Evolutionary conservation across 1,140 invertebrate species (phyloP).

Genomic region (Agrilus planipennis): DNA sequence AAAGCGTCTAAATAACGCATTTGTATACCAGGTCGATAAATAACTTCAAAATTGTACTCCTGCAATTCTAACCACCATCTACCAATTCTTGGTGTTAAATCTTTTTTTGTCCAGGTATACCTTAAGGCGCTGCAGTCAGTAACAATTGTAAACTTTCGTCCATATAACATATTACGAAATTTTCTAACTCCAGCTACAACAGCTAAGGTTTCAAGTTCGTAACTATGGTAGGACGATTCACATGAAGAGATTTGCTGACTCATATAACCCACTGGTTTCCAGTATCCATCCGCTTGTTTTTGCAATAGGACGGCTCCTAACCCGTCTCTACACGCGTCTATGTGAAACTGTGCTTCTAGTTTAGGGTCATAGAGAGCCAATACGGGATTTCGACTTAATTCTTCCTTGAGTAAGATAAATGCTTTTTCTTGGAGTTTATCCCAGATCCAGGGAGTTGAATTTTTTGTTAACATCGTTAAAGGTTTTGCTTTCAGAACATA

Average conservation of each 20-base stretch:
- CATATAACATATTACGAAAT: constrained; percentile 36
- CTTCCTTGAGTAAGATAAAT: constrained; percentile 4
- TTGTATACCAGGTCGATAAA: constrained; percentile 18
- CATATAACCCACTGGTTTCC: constrained; percentile 33
- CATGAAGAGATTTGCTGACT: constrained; percentile 23
- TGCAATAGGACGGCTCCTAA: constrained; percentile 26
- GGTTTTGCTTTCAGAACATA: constrained; percentile 22
- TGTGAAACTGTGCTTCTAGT: constrained; percentile 24
- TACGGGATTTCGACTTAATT: constrained; percentile 14
- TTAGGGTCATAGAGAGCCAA: constrained; percentile 27
- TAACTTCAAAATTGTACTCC: constrained; percentile 26
- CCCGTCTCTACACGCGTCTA: constrained; percentile 16
- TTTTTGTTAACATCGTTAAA: constrained; percentile 22
- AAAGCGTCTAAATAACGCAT: constrained; percentile 15
- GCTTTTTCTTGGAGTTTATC: constrained; percentile 4
- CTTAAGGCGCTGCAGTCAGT: constrained; percentile 25
- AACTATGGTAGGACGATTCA: constrained; percentile 34
- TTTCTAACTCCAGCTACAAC: constrained; percentile 35
- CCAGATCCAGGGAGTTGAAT: constrained; percentile 18
- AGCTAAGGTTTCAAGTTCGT: constrained; percentile 36
- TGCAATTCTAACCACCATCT: constrained; percentile 30
- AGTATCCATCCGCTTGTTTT: constrained; percentile 16
- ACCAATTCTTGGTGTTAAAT: constrained; percentile 26
- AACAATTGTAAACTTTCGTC: constrained; percentile 37
- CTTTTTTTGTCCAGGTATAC: constrained; percentile 24